Evolutionary conservation across 2,888 invertebrate genomes (phyloP), one percentile per base, ranked within the genome.

Genomic region (Oscheius onirici): DNA sequence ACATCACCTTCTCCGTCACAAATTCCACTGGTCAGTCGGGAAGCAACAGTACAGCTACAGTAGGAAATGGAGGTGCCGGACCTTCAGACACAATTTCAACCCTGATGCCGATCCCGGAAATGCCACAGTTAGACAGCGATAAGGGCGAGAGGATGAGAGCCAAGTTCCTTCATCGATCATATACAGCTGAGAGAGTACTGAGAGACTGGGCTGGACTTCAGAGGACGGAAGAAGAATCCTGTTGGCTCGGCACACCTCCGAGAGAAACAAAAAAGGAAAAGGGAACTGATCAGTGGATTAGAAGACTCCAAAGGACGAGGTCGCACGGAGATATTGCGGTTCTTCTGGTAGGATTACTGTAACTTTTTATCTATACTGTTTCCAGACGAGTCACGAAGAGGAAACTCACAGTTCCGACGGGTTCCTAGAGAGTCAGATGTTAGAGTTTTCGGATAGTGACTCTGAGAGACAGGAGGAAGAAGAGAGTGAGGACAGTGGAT

Each of bases 81-180:
- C 54, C 67, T 15, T 17, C 43, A 10, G 67, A 68, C 24, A 15
- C 67, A 1, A 20, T 68, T 11, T 34, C 65, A 8, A n/a, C 34
- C 5, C 40, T 81, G 24, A 72, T 74, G 20, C 78, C 81, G 26
- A 81, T 81, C 69, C 78, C 77, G n/a, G 81, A 81, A 65, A 78
- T 81, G 81, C 76, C 81, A 0, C 76, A 77, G 20, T 57, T 81
- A 20, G 80, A 80, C 51, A 74, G 74, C 11, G 63, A 80, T 72
- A 58, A 70, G 68, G 34, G 67, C 11, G 73, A 71, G 20, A 28
- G 75, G 28, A 75, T 60, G 24, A 34, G 73, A 20, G 75, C 75
- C 13, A 28, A 69, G n/a, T 51, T 75, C 24, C 44, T 75, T n/a
- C 71, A 63, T 46, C 40, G 75, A 40, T 76, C 76, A 0, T 61